These are phyloP conservation scores for Eulemur albifrons DNA, from an alignment of 2,797 vertebrate species.

Conservation along the genomic window DNA sequence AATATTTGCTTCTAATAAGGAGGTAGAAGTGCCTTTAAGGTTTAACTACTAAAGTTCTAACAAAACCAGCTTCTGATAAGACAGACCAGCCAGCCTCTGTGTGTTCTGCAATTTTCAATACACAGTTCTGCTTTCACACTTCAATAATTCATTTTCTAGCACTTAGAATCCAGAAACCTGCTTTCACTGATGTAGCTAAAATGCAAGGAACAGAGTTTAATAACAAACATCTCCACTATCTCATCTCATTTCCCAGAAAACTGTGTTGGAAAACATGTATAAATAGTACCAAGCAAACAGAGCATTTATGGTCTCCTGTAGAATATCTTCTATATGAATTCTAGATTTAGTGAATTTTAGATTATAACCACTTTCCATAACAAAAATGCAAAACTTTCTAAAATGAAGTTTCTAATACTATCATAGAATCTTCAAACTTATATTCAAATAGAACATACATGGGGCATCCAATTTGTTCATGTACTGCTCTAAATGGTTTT, in stretches of 20 bases:
- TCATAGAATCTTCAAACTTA: neutral
- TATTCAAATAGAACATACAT: neutral
- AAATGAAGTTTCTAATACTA: neutral
- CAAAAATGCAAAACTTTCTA: slow-evolving; percentile 32
- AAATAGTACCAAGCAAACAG: slow-evolving; percentile 61
- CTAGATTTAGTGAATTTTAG: slow-evolving; percentile 10
- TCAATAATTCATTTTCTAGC: slow-evolving; percentile 65
- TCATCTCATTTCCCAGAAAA: slow-evolving; percentile 61
- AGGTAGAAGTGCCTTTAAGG: slow-evolving; percentile 29
- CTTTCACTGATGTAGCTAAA: slow-evolving; percentile 63
- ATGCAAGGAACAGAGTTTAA: slow-evolving; percentile 64
- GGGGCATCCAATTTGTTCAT: neutral
- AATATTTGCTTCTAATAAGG: neutral
- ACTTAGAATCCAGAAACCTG: slow-evolving; percentile 64
- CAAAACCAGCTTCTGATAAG: slow-evolving; percentile 50
- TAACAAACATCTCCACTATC: slow-evolving; percentile 53
- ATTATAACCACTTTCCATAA: neutral
- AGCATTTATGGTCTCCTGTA: slow-evolving; percentile 35
- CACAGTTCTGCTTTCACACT: slow-evolving; percentile 17
- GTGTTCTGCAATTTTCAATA: slow-evolving; percentile 60
- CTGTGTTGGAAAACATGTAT: slow-evolving; percentile 52
- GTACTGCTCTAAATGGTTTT: neutral
- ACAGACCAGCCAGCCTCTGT: neutral
- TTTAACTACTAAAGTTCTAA: slow-evolving; percentile 24
- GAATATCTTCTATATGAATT: slow-evolving; percentile 18